These are phyloP conservation scores for Lepidotrigona ventralis DNA, from an alignment of 1,140 invertebrate genomes.

Conservation along the genomic window DNA sequence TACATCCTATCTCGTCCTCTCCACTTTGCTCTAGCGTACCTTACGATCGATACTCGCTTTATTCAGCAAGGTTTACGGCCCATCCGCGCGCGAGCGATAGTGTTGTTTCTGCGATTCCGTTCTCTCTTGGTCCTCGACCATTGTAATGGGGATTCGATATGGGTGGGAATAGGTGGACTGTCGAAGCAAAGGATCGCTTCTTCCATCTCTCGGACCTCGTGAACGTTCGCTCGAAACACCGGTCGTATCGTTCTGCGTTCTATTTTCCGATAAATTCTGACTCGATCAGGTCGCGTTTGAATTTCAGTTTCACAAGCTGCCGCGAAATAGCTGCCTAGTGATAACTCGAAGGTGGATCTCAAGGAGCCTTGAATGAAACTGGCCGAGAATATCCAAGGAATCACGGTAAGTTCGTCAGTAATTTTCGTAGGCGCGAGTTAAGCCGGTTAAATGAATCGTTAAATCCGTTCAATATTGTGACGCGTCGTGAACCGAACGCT, in stretches of 20 bases:
- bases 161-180: slow-evolving; percentile 12
- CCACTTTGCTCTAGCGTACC: slow-evolving; percentile 23
- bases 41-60: slow-evolving; percentile 13
- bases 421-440: slow-evolving; percentile 13
- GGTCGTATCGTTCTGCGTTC: not conserved
- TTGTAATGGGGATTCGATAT: not conserved
- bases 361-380: not conserved
- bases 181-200: not conserved
- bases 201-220: not conserved
- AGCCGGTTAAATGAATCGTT: slow-evolving; percentile 68
- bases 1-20: slow-evolving; percentile 44
- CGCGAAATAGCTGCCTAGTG: not conserved
- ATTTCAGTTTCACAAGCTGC: not conserved
- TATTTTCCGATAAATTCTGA: not conserved
- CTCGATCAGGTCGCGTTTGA: not conserved
- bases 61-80: slow-evolving; percentile 17
- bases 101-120: not conserved
- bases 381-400: not conserved
- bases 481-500: slow-evolving; percentile 46
- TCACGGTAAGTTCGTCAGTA: not conserved
- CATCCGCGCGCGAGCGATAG: not conserved
- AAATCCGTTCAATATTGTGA: slow-evolving; percentile 69
- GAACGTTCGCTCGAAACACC: too few relatives aligned
- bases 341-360: too few relatives aligned
- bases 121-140: not conserved